Evolutionary conservation across 2,113 vertebrate species (phyloP), one percentile per base, ranked within the genome.

Genomic region (Ciconia boyciana): DNA sequence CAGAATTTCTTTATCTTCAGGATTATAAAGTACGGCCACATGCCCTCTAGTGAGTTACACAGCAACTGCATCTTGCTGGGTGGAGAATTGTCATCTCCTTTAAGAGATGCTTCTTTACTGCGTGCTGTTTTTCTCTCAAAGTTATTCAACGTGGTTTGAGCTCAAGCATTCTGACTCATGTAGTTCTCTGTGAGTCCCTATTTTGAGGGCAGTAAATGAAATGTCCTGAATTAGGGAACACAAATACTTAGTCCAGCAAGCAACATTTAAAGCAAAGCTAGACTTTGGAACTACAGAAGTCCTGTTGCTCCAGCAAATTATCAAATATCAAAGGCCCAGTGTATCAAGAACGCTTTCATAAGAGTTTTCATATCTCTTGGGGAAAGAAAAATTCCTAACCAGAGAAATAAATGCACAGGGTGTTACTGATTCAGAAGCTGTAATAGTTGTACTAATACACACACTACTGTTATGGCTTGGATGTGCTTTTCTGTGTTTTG

Each of bases 31-130:
- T 17, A 89, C 2, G 0, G 49, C 58, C 87, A 89, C 39, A 62
- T 77, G 94, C 97, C 97, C 96, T 94, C 96, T 97, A 94, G 93
- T 77, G 96, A 95, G 54, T 48, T 82, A 62, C 48, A 32, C 12
- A 89, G 54, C 57, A 82, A 89, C 32, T 91, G 74, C 94, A 85
- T 15, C 54, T 77, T 11, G 0, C 58, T 62, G 11, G 25, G 13
- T 9, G 16, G 13, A 76, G 51, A 87, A 28, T 1, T 13, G 7
- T 34, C 24, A 34, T 14, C 20, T 77, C 39, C 4, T 39, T 49
- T 24, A 29, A 43, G 65, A 75, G 46, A 29, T 39, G 24, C 12
- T 52, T 32, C 41, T 84, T 61, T 44, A 52, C 4, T 15, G 6
- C 2, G 18, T 19, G 12, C 65, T 68, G 11, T 31, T 80, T 74